phyloP scores from a whole-genome alignment of 2,797 vertebrate species.

The Psittacula echo region DNA sequence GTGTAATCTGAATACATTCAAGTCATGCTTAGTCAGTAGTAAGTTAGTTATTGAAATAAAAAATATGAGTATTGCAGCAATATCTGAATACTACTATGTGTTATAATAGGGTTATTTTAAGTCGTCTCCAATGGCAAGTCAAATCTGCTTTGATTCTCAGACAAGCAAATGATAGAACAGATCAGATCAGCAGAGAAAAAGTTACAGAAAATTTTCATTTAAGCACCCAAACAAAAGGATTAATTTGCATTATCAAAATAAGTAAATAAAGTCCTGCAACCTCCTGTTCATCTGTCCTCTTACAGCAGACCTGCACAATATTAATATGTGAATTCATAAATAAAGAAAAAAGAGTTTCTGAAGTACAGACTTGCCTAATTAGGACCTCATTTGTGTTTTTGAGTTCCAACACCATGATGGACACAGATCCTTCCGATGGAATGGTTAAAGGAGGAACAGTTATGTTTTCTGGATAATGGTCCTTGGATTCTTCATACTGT shows the following conservation, averaged over 20 bases:
- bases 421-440: conserved; percentile 85
- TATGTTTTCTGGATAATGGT: conserved; percentile 35
- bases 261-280: not conserved
- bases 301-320: not conserved
- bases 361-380: conserved; percentile 82
- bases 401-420: conserved; percentile 88
- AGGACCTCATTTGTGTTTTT: conserved; percentile 85
- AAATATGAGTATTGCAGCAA: not conserved
- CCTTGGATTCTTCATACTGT: conserved; percentile 51
- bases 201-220: not conserved
- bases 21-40: not conserved
- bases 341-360: not conserved
- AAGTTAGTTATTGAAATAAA: not conserved
- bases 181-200: not conserved
- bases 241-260: not conserved
- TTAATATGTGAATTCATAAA: not conserved
- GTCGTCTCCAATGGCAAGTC: not conserved
- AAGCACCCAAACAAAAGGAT: not conserved
- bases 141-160: not conserved
- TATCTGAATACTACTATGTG: not conserved
- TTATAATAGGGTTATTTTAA: not conserved
- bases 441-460: conserved; percentile 79
- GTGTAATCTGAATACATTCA: not conserved
- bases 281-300: not conserved
- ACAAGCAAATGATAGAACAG: not conserved